A percentile compares a stretch with the other conserved stretches of the same genome.
Evolutionary conservation across 2,888 invertebrate genomes (phyloP).

Genomic region (Dysmachus trigonus): DNA sequence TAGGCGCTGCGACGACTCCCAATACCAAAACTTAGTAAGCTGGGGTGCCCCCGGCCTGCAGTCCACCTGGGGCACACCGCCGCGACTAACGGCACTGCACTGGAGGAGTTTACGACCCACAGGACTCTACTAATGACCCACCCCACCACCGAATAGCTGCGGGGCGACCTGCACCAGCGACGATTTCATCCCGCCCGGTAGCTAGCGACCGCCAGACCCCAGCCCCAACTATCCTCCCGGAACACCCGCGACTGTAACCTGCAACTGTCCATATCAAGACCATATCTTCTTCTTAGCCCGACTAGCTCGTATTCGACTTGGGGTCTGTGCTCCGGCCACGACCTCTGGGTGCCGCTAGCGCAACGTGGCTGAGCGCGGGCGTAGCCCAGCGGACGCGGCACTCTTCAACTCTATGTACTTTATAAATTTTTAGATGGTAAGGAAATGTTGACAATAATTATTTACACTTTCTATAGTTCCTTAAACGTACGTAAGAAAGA

Average conservation of each 20-base stretch:
- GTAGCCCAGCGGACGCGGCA: not conserved
- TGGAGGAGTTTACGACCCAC: conserved; percentile 62
- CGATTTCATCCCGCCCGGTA: not conserved
- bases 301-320: not conserved
- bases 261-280: not conserved
- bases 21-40: conserved; percentile 47
- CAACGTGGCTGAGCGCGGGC: not conserved
- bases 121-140: conserved; percentile 46
- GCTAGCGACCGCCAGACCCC: not conserved
- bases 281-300: not conserved
- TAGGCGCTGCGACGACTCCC: conserved; percentile 63
- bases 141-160: not conserved
- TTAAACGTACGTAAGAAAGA: not conserved
- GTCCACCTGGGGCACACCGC: conserved; percentile 62
- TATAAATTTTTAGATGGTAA: not conserved
- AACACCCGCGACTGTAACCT: not conserved
- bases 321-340: not conserved
- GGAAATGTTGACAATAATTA: not conserved
- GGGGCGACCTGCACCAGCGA: not conserved
- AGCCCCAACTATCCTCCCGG: not conserved
- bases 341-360: not conserved
- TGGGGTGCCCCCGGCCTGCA: conserved; percentile 50
- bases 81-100: conserved; percentile 64
- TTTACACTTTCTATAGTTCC: not conserved
- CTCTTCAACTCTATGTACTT: not conserved